Percentiles rank a stretch among this genome's conserved stretches.
phyloP scores from a whole-genome alignment of 2,888 invertebrate species.

The Conus canariensis region DNA sequence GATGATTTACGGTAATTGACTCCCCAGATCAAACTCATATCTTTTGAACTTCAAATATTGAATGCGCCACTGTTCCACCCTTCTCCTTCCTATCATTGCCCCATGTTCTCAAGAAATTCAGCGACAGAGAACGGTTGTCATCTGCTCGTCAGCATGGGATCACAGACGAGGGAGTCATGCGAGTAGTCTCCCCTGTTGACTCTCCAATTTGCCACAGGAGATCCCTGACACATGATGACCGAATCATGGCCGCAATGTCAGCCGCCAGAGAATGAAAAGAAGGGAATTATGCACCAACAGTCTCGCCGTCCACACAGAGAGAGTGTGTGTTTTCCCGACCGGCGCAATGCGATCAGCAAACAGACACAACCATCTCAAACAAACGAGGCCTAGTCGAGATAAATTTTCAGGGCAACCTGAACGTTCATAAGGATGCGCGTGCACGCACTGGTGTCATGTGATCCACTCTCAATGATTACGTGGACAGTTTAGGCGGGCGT shows the following conservation, averaged over 20 bases:
- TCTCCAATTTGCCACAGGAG: neutral
- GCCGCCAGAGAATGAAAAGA: constrained; percentile 14
- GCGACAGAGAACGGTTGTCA: neutral
- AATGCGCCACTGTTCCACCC: no score
- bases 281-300: constrained; percentile 30
- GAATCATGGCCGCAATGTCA: constrained; percentile 10
- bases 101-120: no score
- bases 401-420: constrained; percentile 21
- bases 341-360: constrained; percentile 20
- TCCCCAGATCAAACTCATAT: no score
- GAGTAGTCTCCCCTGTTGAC: neutral
- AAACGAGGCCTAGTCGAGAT: neutral
- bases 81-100: no score
- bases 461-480: constrained; percentile 35
- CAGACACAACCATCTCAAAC: constrained; percentile 27
- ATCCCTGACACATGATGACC: neutral
- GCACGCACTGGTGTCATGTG: constrained; percentile 28
- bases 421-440: constrained; percentile 11
- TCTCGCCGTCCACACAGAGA: neutral
- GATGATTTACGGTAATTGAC: no score
- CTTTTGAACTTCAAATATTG: no score
- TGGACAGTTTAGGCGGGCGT: constrained; percentile 15
- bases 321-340: neutral
- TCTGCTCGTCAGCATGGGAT: neutral
- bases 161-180: neutral